Evolutionary conservation across 2,888 invertebrate species (phyloP).

Genomic region (Phengaris arion): DNA sequence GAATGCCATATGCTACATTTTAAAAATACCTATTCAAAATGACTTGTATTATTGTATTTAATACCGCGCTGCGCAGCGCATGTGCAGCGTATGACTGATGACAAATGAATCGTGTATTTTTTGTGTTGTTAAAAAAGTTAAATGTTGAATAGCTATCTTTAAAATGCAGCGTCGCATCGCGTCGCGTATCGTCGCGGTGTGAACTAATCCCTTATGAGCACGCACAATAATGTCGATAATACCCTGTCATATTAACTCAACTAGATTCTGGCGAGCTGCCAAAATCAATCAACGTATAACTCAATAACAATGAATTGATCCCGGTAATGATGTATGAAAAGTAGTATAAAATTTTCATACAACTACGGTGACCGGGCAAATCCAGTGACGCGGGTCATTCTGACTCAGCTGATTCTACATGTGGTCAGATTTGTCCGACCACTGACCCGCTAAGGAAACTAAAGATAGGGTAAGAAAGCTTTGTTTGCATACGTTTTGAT

Average conservation of each 20-base stretch:
- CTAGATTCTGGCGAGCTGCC: background rate
- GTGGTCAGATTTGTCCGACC: background rate
- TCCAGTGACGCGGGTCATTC: background rate
- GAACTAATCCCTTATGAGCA: background rate
- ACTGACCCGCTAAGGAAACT: background rate
- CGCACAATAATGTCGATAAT: background rate
- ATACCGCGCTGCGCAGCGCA: too few relatives aligned
- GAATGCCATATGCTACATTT: too few relatives aligned
- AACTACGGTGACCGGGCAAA: background rate
- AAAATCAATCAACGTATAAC: slow-evolving; percentile 1
- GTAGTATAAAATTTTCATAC: slow-evolving; percentile 16
- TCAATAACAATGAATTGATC: background rate
- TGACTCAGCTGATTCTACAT: background rate
- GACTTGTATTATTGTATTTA: too few relatives aligned
- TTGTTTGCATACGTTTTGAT: too few relatives aligned
- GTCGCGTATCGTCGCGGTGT: too few relatives aligned
- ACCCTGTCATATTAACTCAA: background rate
- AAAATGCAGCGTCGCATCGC: too few relatives aligned
- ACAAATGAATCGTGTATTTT: too few relatives aligned
- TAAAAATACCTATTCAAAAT: too few relatives aligned
- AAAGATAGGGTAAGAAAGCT: background rate
- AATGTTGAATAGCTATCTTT: too few relatives aligned
- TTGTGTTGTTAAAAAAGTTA: too few relatives aligned
- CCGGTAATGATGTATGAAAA: slow-evolving; percentile 20
- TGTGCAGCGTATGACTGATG: too few relatives aligned